Evolutionary conservation across 2,888 invertebrate species (phyloP), one percentile per base, ranked within the genome.

Genomic region (Cheilosia scutellata): DNA sequence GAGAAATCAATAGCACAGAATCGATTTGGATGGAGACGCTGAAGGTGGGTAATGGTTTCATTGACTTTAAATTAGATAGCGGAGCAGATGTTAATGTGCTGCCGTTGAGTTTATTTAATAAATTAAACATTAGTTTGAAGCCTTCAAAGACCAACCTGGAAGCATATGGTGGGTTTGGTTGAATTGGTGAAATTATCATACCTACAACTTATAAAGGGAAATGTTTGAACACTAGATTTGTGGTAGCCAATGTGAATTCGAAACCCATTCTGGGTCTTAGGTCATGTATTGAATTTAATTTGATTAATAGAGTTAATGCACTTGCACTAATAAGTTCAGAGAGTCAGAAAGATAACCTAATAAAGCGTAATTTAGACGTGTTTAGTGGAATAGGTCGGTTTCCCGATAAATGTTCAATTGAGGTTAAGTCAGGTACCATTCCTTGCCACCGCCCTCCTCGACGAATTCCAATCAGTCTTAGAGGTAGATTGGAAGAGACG

Each of bases 381-480:
- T 20, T 31, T 65, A 78, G 40, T 47, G 71, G 62, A 27, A 44
- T 60, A 53, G 71, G 78, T 37, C 20, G 71, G 27, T 78, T 71
- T 31, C 71, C 78, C 0, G 71, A 71, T 27, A 55, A 47, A 13
- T 78, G 78, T 57, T 37, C 42, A 20, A 63, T 71, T 40, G 63
- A 62, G 11, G 11, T 78, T 6, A 78, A 71, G 42, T n/a, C 55
- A 16, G 55, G 20, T 37, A 29, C 63, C 4, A 49, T 57, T 16
- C 63, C 78, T 25, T 40, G 53, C 5, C 40, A 58, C 42, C 49
- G 44, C 16, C 68, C 68, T 33, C 76, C 76, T 13, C 51, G 88
- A 27, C 82, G 20, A 20, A 84, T 89, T 9, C 87, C 89, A 33
- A 75, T 88, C 5, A 51, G 87, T 20, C 55, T 89, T 13, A 29